Percentiles rank a stretch among this genome's conserved stretches.
Conservation (phyloP, 1,140 invertebrate species). For the Capitella teleta region DNA sequence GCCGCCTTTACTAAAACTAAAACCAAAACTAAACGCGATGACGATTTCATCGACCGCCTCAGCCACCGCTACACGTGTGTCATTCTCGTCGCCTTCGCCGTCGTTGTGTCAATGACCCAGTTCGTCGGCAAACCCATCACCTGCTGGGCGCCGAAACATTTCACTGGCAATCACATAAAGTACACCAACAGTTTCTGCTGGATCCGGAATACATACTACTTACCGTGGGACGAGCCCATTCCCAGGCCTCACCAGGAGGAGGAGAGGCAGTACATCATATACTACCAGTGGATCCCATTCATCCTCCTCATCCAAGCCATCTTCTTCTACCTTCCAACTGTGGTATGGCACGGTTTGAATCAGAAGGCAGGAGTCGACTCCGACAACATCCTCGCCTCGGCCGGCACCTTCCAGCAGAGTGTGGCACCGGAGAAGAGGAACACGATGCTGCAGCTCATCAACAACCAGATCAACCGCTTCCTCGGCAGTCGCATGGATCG, state of each 20-base stretch:
- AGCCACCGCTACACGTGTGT: conserved; percentile 38
- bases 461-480: conserved; percentile 11
- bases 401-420: not conserved
- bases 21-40: conserved; percentile 26
- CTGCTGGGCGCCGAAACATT: conserved; percentile 9
- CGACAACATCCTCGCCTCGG: conserved; percentile 9
- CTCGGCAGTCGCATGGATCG: conserved; percentile 3
- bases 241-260: conserved; percentile 18
- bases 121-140: conserved; percentile 41
- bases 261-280: conserved; percentile 32
- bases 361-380: conserved; percentile 15
- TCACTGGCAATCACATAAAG: conserved; percentile 8
- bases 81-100: conserved; percentile 36
- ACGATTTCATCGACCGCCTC: conserved; percentile 38
- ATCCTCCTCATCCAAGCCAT: conserved; percentile 43
- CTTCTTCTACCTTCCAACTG: conserved; percentile 16
- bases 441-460: conserved; percentile 3
- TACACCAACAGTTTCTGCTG: conserved; percentile 16
- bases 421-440: not conserved
- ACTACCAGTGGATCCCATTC: conserved; percentile 48
- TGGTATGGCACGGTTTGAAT: conserved; percentile 16
- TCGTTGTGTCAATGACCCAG: conserved; percentile 75
- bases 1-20: conserved; percentile 17
- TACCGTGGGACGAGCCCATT: conserved; percentile 8
- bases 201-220: conserved; percentile 17